Percentiles rank a stretch among this genome's conserved stretches.
Conservation (phyloP, 2,113 vertebrate species). For the Telmatochromis brichardi region DNA sequence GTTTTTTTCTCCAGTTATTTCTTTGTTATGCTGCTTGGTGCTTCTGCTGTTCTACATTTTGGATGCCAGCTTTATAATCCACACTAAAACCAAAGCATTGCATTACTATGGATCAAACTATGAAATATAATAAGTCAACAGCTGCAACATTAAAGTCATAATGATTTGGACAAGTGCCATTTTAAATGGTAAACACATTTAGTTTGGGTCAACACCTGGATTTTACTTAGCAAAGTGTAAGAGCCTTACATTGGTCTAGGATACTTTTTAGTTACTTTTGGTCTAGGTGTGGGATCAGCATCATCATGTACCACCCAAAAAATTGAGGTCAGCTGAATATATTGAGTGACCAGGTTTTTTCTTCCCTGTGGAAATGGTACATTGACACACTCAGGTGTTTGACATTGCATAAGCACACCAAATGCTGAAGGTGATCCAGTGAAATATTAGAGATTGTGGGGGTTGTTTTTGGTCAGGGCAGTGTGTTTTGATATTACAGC, state of each 20-base stretch:
- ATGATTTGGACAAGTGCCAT: not conserved
- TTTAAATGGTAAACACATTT: not conserved
- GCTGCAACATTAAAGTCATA: not conserved
- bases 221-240: not conserved
- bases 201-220: not conserved
- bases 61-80: not conserved
- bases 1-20: not conserved
- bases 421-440: not conserved
- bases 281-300: not conserved
- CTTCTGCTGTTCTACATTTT: not conserved
- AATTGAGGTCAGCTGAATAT: not conserved
- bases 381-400: not conserved
- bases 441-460: not conserved
- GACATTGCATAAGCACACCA: not conserved
- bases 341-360: not conserved
- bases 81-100: not conserved
- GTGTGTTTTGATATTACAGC: not conserved
- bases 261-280: not conserved
- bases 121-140: not conserved
- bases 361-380: not conserved
- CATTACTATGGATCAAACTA: not conserved
- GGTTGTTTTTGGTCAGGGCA: not conserved
- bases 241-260: not conserved
- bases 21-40: not conserved
- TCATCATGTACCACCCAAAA: not conserved